phyloP scores from a whole-genome alignment of 2,888 invertebrate species.

The Nebria brevicollis region DNA sequence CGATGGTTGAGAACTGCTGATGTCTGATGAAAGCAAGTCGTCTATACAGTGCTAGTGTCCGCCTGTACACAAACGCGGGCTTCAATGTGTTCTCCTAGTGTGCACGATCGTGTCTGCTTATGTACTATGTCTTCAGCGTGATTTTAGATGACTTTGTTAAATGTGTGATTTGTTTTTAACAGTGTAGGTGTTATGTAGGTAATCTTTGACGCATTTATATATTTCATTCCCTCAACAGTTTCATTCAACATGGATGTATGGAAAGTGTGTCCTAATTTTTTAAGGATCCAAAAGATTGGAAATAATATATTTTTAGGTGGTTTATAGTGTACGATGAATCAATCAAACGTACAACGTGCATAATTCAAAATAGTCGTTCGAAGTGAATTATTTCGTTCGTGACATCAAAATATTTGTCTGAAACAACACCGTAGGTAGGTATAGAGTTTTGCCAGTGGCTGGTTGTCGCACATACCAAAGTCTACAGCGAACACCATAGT shows the following conservation, averaged over 20 bases:
- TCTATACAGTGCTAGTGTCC: background rate
- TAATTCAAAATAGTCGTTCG: background rate
- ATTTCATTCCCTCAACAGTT: too few relatives aligned
- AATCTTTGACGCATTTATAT: background rate
- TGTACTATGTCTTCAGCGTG: constrained; percentile 44
- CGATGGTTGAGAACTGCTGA: constrained; percentile 4
- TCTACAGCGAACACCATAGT: constrained; percentile 26
- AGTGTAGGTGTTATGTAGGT: constrained; percentile 29
- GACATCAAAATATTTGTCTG: constrained; percentile 1
- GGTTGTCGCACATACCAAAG: constrained; percentile 32
- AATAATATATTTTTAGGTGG: too few relatives aligned
- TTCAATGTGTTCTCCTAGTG: constrained; percentile 12
- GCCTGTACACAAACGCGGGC: background rate
- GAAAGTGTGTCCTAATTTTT: too few relatives aligned
- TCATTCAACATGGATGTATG: too few relatives aligned
- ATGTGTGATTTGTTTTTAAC: constrained; percentile 42
- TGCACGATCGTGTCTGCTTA: constrained; percentile 33
- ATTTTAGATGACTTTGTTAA: constrained; percentile 47
- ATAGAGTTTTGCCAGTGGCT: constrained; percentile 23
- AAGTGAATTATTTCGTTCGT: background rate
- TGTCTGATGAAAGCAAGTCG: background rate
- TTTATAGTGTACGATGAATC: background rate
- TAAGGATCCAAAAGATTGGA: too few relatives aligned
- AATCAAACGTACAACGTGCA: background rate
- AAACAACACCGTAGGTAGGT: background rate